Percentiles rank a stretch among this genome's conserved stretches.
These are phyloP conservation scores for Elephantulus edwardii DNA, from an alignment of 2,113 vertebrate genomes.

Conservation along the genomic window DNA sequence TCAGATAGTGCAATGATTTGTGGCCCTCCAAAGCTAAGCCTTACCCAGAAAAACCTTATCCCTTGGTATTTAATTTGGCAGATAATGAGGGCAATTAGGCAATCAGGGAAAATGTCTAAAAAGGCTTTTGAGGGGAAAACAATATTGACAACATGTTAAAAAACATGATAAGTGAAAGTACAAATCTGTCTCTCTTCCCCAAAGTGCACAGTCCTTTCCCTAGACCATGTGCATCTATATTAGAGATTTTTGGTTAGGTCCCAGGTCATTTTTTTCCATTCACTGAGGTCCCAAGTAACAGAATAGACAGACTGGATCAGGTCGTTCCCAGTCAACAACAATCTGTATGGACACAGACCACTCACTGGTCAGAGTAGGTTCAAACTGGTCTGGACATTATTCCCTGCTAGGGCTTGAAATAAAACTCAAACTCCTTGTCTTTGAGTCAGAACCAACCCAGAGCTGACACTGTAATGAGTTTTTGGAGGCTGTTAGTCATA, in stretches of 20 bases:
- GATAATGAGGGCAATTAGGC: neutral
- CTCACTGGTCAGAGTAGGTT: neutral
- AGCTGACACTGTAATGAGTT: too few relatives aligned
- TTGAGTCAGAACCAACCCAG: too few relatives aligned
- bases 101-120: neutral
- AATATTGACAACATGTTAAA: neutral
- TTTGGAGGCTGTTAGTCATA: too few relatives aligned
- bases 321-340: neutral
- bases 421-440: too few relatives aligned
- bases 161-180: neutral
- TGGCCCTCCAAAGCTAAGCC: neutral
- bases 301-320: neutral
- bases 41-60: neutral
- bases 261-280: neutral
- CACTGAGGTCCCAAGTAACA: neutral
- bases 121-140: neutral
- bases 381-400: too few relatives aligned
- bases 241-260: neutral
- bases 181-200: neutral
- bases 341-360: neutral
- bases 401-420: too few relatives aligned
- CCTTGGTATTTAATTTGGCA: neutral
- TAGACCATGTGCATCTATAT: too few relatives aligned
- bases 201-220: neutral
- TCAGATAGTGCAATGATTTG: neutral